These are phyloP conservation scores for Reinhardtius hippoglossoides DNA, from an alignment of 2,113 vertebrate species.

Conservation along the genomic window DNA sequence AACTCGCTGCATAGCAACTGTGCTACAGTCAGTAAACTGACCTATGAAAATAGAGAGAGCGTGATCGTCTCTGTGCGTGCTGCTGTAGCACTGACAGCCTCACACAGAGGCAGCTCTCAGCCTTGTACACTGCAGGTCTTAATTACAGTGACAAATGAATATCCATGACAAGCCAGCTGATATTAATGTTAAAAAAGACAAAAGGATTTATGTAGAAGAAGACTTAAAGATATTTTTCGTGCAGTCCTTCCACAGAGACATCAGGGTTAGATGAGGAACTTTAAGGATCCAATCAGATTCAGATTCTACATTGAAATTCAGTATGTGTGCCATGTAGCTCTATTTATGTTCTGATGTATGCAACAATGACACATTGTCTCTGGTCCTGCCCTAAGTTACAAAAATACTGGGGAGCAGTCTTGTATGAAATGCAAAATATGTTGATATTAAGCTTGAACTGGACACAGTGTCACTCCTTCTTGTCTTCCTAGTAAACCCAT, in stretches of 20 bases:
- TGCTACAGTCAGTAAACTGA: slow-evolving; percentile 66
- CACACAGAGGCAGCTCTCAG: slow-evolving; percentile 36
- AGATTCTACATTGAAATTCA: neutral
- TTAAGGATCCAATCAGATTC: neutral
- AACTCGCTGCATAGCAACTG: slow-evolving; percentile 77
- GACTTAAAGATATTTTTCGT: neutral
- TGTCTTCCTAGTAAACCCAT: too few relatives aligned
- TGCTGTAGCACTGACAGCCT: slow-evolving; percentile 51
- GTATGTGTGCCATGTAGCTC: neutral
- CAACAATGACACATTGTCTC: too few relatives aligned
- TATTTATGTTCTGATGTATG: too few relatives aligned
- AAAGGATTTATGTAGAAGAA: slow-evolving; percentile 42
- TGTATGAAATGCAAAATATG: too few relatives aligned
- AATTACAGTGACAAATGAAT: slow-evolving; percentile 63
- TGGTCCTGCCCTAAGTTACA: too few relatives aligned
- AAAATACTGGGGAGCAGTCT: too few relatives aligned
- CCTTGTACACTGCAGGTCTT: slow-evolving; percentile 34
- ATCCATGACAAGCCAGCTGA: slow-evolving; percentile 44
- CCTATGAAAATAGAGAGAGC: slow-evolving; percentile 69
- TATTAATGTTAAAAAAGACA: slow-evolving; percentile 33
- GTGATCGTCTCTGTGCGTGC: slow-evolving; percentile 42
- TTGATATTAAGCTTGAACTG: too few relatives aligned
- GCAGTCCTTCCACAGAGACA: neutral
- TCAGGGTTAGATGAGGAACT: neutral
- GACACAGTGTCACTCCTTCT: too few relatives aligned